Percentiles rank a stretch among this genome's conserved stretches.
phyloP scores from a whole-genome alignment of 2,888 invertebrate genomes.

The Chirona hameri region DNA sequence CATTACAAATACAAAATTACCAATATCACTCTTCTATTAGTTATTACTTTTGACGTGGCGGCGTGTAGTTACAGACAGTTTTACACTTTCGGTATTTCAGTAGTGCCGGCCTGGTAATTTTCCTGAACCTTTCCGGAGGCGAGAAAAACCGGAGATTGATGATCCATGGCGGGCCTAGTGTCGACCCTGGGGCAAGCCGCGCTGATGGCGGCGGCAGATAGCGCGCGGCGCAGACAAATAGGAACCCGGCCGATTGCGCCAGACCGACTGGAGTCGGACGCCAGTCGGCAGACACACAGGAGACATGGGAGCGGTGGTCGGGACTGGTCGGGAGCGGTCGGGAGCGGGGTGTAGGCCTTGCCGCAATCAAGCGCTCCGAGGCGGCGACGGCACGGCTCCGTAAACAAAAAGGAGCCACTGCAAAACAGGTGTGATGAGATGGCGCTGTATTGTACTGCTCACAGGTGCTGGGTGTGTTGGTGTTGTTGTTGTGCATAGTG shows the following conservation, averaged over 20 bases:
- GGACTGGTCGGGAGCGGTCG: neutral
- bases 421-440: no score
- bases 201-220: constrained; percentile 9
- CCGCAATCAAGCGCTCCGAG: neutral
- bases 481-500: no score
- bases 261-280: neutral
- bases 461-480: no score
- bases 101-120: constrained; percentile 27
- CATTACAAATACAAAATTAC: constrained; percentile 31
- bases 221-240: neutral
- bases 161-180: constrained; percentile 3
- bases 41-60: constrained; percentile 24
- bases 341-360: no score
- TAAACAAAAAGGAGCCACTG: no score
- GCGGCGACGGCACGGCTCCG: no score
- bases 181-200: neutral
- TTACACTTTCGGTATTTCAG: constrained; percentile 28
- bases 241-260: neutral
- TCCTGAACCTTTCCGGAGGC: constrained; percentile 26
- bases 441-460: no score
- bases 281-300: neutral
- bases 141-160: constrained; percentile 27
- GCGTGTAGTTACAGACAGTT: constrained; percentile 27
- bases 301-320: neutral
- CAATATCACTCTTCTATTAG: constrained; percentile 31